These are phyloP conservation scores for Apeira syringaria DNA, from an alignment of 2,888 invertebrate species.

Conservation along the genomic window DNA sequence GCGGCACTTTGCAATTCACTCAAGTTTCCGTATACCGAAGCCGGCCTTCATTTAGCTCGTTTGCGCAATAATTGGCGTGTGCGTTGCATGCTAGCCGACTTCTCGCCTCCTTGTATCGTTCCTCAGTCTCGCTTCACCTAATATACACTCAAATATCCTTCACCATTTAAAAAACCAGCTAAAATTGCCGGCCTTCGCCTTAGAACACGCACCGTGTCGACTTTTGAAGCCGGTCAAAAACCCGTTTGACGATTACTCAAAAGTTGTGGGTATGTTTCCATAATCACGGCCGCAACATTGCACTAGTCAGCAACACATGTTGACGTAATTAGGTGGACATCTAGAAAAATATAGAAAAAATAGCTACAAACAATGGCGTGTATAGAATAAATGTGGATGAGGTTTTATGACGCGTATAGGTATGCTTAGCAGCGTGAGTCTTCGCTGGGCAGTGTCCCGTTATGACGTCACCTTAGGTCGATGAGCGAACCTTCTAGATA, in stretches of 20 bases:
- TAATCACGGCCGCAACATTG: conserved; percentile 26
- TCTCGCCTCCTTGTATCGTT: conserved; percentile 37
- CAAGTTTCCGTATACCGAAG: conserved; percentile 55
- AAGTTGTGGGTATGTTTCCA: conserved; percentile 36
- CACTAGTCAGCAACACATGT: conserved; percentile 20
- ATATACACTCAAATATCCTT: conserved; percentile 6
- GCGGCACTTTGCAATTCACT: conserved; percentile 52
- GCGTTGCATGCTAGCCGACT: conserved; percentile 46
- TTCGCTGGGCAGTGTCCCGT: conserved; percentile 28
- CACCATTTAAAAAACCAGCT: conserved; percentile 8
- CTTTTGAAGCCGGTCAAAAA: conserved; percentile 38
- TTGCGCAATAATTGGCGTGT: conserved; percentile 52
- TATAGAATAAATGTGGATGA: background rate
- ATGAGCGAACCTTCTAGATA: conserved; percentile 54
- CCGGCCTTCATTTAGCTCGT: conserved; percentile 51
- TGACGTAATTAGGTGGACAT: conserved; percentile 14
- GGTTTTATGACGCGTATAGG: background rate
- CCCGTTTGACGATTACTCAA: conserved; percentile 41
- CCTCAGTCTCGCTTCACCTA: conserved; percentile 1
- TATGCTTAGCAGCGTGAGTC: conserved; percentile 1
- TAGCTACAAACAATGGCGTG: too few relatives aligned
- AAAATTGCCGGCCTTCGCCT: conserved; percentile 29
- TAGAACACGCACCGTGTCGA: conserved; percentile 21
- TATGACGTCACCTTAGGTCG: conserved; percentile 59
- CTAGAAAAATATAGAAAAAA: conserved; percentile 10